Evolutionary conservation across 2,797 vertebrate species (phyloP).

Genomic region (Clarias platycephalus): DNA sequence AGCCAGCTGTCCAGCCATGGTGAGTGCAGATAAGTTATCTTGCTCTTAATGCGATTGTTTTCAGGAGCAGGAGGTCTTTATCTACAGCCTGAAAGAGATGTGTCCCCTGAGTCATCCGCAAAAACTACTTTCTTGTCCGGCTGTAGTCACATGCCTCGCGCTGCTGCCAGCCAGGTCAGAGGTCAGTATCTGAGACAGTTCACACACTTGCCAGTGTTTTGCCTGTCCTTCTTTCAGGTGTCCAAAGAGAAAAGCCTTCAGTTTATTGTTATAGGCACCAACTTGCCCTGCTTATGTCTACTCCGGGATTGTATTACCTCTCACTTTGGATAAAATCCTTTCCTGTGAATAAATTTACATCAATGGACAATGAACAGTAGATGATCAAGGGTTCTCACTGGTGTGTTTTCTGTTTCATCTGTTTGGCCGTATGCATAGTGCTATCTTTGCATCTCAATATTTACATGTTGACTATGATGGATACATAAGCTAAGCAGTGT

Average conservation of each 20-base stretch:
- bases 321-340: neutral
- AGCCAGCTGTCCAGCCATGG: neutral
- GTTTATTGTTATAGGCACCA: neutral
- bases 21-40: neutral
- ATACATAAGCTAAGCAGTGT: neutral
- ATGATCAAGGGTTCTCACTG: neutral
- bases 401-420: neutral
- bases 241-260: neutral
- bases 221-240: neutral
- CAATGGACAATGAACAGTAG: neutral
- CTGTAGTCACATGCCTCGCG: slow-evolving; percentile 87
- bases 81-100: slow-evolving; percentile 94
- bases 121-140: slow-evolving; percentile 84
- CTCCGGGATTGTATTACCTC: too few relatives aligned
- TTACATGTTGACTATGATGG: neutral
- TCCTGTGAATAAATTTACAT: neutral
- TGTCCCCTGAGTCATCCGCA: slow-evolving; percentile 88
- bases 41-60: slow-evolving; percentile 25
- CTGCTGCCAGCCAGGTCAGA: slow-evolving; percentile 79
- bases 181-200: slow-evolving; percentile 71
- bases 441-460: neutral
- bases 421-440: neutral
- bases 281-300: neutral
- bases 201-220: neutral
- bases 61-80: slow-evolving; percentile 92